Conservation (phyloP, 1,140 invertebrate species). For the Agrypnia vestita region DNA sequence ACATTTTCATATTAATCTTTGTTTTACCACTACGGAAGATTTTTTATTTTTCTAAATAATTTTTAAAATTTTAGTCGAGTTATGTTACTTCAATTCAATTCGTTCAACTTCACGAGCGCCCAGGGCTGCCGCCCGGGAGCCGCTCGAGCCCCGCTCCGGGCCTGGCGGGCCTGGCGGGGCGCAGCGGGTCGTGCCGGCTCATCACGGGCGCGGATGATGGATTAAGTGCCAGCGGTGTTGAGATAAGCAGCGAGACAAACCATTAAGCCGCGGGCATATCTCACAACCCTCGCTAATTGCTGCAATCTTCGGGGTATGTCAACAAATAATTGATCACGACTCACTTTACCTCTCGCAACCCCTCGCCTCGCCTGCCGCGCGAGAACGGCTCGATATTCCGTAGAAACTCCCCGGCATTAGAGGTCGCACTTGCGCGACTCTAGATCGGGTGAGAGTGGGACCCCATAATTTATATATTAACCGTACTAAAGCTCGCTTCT, state of each 20-base stretch:
- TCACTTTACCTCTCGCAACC: neutral
- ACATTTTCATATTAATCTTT: neutral
- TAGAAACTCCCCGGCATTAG: no score
- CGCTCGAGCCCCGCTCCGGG: no score
- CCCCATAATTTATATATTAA: no score
- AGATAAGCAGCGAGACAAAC: constrained; percentile 42
- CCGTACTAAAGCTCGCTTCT: no score
- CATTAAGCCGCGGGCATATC: constrained; percentile 53
- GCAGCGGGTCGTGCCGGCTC: neutral
- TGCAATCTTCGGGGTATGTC: constrained; percentile 52
- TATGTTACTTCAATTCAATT: no score
- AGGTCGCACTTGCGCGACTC: no score
- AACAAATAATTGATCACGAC: constrained; percentile 58
- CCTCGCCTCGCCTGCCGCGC: neutral
- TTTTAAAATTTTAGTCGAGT: neutral
- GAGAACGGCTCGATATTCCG: no score
- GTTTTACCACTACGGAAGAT: neutral
- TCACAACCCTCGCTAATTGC: constrained; percentile 56
- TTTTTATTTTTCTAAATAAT: neutral
- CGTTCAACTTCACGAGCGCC: no score
- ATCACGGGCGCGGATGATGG: constrained; percentile 49
- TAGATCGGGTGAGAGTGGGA: no score
- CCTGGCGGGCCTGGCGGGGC: no score
- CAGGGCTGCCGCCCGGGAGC: no score
- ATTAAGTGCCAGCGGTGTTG: constrained; percentile 47